Evolutionary conservation across 2,113 vertebrate genomes (phyloP), one percentile per base, ranked within the genome.

Genomic region (Caranx ignobilis): DNA sequence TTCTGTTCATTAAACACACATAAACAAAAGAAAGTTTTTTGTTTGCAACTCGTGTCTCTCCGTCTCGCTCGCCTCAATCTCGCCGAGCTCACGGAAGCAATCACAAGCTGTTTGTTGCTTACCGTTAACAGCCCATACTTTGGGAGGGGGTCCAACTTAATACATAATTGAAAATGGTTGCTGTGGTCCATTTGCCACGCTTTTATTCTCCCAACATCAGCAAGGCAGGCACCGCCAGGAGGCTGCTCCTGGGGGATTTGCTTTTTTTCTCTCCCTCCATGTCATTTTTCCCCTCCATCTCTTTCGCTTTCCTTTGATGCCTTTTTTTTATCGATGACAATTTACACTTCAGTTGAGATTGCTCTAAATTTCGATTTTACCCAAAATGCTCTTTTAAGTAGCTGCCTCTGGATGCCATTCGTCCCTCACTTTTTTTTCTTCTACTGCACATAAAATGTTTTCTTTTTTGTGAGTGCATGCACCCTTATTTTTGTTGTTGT

Each of bases 101-200:
- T 85, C 74, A 73, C 79, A 87, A 87, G 73, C 88, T 86, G 88
- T 91, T 91, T 90, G 86, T 90, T 92, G 85, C 87, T 93, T 88
- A 91, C 87, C 13, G 84, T 81, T 87, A 91, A 85, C 88, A 88
- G 73, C 82, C 82, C 71, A 32, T 63, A 43, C 77, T 80, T 56
- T 59, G 71, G 85, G 84, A 79, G 75, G 71, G 76, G 73, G 77
- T 70, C 79, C 71, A 85, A 86, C 78, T 87, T 87, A 79, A 91
- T 93, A 82, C 82, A 87, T 94, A 90, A 94, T 93, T 94, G 90
- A 89, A 92, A 92, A 93, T 85, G 68, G 79, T 76, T 79, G 87
- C 87, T 43, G 54, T 89, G 89, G 91, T 90, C 91, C 90, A 93
- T 93, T 93, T 93, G 80, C 80, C 60, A 68, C 76, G 83, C 90